Percentiles rank a stretch among this genome's conserved stretches.
Evolutionary conservation across 2,113 vertebrate genomes (phyloP).

Genomic region (Hippopotamus amphibius): DNA sequence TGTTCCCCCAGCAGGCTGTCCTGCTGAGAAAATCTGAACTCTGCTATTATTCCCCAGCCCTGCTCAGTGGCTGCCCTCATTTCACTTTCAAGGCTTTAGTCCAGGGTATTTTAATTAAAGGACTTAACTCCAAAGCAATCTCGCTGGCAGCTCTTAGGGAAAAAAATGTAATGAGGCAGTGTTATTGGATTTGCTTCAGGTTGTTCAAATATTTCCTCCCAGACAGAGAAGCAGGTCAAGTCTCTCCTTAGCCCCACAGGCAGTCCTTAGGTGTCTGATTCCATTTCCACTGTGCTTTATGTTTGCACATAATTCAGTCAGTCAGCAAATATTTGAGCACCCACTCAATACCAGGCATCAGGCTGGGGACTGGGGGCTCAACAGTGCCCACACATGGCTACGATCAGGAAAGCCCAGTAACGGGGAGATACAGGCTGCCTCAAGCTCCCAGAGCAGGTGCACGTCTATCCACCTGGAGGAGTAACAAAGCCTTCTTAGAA

Average conservation of each 20-base stretch:
- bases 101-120: slow-evolving; percentile 73
- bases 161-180: slow-evolving; percentile 52
- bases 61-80: not conserved
- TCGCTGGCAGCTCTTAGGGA: slow-evolving; percentile 57
- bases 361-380: not conserved
- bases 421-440: not conserved
- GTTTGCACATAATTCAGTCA: slow-evolving; percentile 35
- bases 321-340: not conserved
- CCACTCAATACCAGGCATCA: not conserved
- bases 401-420: not conserved
- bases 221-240: slow-evolving; percentile 72
- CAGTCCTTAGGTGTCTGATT: slow-evolving; percentile 35
- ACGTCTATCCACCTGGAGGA: not conserved
- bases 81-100: slow-evolving; percentile 54
- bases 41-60: not conserved
- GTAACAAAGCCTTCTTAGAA: not conserved
- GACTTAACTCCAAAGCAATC: slow-evolving; percentile 67
- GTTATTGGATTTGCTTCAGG: slow-evolving; percentile 74
- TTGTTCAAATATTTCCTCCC: slow-evolving; percentile 72
- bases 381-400: not conserved
- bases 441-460: not conserved
- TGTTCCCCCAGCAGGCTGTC: not conserved
- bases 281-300: slow-evolving; percentile 37
- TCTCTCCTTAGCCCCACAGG: slow-evolving; percentile 41
- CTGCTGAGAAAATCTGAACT: not conserved